Conservation (phyloP, 1,140 invertebrate species). For the Ips typographus region DNA sequence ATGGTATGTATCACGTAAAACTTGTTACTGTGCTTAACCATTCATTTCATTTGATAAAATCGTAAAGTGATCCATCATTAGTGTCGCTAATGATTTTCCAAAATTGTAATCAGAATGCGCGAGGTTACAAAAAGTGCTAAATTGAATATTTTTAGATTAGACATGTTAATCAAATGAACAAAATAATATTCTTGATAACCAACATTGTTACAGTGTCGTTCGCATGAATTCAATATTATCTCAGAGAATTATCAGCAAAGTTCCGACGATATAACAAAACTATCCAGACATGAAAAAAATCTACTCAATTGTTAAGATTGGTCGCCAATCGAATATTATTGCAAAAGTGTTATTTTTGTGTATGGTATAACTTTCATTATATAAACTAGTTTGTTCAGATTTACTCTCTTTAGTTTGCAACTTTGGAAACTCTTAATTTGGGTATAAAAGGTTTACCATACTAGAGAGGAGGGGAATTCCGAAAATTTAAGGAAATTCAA, state of each 20-base stretch:
- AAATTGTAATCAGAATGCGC: not conserved
- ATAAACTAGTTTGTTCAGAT: too few relatives aligned
- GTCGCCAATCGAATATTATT: not conserved
- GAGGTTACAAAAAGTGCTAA: too few relatives aligned
- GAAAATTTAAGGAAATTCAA: too few relatives aligned
- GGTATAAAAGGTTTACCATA: too few relatives aligned
- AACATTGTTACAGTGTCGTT: not conserved
- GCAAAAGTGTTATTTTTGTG: too few relatives aligned
- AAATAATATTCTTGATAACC: too few relatives aligned
- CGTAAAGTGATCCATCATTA: not conserved
- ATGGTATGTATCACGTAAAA: slow-evolving; percentile 13
- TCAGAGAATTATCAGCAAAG: not conserved
- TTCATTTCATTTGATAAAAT: slow-evolving; percentile 5
- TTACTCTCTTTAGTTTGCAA: too few relatives aligned
- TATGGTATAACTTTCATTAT: too few relatives aligned
- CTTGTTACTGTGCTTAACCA: not conserved
- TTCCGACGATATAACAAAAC: slow-evolving; percentile 3
- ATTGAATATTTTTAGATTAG: too few relatives aligned
- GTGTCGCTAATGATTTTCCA: not conserved
- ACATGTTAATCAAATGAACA: too few relatives aligned
- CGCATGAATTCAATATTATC: not conserved
- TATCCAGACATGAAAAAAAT: slow-evolving; percentile 3
- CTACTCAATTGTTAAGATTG: slow-evolving; percentile 5
- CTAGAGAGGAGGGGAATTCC: too few relatives aligned
- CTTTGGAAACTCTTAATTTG: too few relatives aligned